Evolutionary conservation across 1,140 invertebrate genomes (phyloP).

Genomic region (Formica selysi): DNA sequence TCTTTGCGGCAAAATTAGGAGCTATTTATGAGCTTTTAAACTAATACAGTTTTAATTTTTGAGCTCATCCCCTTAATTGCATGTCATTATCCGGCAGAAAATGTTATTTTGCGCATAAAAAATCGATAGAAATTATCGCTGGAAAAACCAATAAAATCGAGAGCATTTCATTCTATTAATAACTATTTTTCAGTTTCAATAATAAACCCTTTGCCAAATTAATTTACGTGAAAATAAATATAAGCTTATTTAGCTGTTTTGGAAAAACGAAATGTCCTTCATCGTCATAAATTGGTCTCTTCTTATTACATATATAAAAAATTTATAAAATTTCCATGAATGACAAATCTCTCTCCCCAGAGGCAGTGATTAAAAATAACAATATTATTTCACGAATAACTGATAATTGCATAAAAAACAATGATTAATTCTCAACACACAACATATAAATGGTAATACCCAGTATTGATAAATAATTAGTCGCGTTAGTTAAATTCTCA

Average conservation of each 20-base stretch:
- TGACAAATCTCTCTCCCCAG: not conserved
- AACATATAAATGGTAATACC: not conserved
- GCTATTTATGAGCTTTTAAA: too few species aligned
- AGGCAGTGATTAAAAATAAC: not conserved
- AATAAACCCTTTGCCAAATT: not conserved
- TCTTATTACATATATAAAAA: not conserved
- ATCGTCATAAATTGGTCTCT: not conserved
- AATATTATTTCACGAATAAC: not conserved
- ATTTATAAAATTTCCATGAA: not conserved
- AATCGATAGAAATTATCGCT: not conserved
- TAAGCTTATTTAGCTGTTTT: not conserved
- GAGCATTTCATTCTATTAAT: not conserved
- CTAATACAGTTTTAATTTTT: too few species aligned
- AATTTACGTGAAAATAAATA: not conserved
- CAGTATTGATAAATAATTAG: not conserved
- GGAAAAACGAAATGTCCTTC: not conserved
- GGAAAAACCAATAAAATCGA: not conserved
- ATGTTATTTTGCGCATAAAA: conserved; percentile 41
- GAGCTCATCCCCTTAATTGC: too few species aligned
- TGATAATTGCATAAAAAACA: not conserved
- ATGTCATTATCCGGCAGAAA: conserved; percentile 3
- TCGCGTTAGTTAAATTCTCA: conserved; percentile 2
- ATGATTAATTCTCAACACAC: not conserved
- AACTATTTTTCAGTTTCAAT: conserved; percentile 2
- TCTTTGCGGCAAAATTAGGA: too few species aligned